Conservation (phyloP, 2,797 vertebrate genomes). For the Paguma larvata region DNA sequence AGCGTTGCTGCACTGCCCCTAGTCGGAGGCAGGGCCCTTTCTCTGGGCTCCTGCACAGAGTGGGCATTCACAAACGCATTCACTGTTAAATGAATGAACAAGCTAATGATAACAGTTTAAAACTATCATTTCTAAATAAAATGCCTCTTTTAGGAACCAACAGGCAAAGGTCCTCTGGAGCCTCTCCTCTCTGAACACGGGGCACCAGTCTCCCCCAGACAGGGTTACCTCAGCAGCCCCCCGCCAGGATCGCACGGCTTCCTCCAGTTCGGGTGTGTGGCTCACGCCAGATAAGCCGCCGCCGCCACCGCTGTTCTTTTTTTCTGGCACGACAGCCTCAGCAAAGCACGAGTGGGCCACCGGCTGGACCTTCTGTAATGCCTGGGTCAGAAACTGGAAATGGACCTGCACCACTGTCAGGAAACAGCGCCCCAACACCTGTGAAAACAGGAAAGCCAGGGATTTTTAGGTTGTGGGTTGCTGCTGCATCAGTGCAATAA, state of each 20-base stretch:
- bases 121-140: constrained; percentile 54
- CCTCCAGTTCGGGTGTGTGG: constrained; percentile 94
- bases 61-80: background rate
- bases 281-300: constrained; percentile 88
- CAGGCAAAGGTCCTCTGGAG: background rate
- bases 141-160: constrained; percentile 47
- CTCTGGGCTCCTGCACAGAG: background rate
- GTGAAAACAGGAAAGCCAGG: constrained; percentile 68
- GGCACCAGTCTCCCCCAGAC: background rate
- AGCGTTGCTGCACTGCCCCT: background rate
- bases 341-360: constrained; percentile 98
- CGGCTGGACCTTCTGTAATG: constrained; percentile 98
- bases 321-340: constrained; percentile 96
- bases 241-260: constrained; percentile 96
- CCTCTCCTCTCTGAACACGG: background rate
- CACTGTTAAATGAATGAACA: constrained; percentile 44
- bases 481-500: background rate
- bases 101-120: background rate
- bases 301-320: constrained; percentile 90
- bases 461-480: background rate
- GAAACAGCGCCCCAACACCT: constrained; percentile 99
- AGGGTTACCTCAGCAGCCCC: constrained; percentile 95
- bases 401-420: constrained; percentile 99
- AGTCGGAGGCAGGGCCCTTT: background rate
- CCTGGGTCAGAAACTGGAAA: constrained; percentile 99